Percentiles rank a stretch among this genome's conserved stretches.
These are phyloP conservation scores for Sycophaga agraensis DNA, from an alignment of 1,140 invertebrate species.

Conservation along the genomic window DNA sequence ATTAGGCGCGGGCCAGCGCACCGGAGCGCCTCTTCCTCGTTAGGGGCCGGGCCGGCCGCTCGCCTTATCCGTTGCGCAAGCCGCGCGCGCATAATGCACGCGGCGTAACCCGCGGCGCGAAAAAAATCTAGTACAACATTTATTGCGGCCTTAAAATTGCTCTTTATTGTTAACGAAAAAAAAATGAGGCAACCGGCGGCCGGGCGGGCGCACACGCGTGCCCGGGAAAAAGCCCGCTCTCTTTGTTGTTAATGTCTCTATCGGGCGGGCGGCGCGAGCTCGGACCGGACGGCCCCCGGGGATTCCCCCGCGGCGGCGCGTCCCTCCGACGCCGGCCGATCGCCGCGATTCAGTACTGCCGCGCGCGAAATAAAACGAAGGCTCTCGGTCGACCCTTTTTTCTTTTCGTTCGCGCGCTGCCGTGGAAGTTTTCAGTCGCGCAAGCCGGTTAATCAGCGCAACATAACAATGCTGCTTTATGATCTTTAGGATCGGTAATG, in stretches of 20 bases:
- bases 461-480: no score
- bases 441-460: no score
- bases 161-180: conserved; percentile 26
- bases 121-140: conserved; percentile 25
- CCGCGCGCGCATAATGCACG: background rate
- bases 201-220: background rate
- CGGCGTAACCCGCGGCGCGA: conserved; percentile 1
- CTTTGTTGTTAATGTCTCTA: conserved; percentile 24
- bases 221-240: no score
- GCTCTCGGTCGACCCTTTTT: no score
- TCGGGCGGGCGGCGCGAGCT: background rate
- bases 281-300: background rate
- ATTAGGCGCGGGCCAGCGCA: background rate
- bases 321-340: no score
- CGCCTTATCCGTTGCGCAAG: background rate
- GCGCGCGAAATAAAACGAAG: no score
- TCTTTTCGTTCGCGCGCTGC: background rate
- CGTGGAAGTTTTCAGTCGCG: no score
- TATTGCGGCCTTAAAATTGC: conserved; percentile 22
- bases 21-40: no score
- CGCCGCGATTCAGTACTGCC: no score
- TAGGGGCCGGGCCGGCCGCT: background rate
- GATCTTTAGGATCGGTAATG: no score
- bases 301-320: no score
- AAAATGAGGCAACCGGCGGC: conserved; percentile 14